A percentile compares a stretch with the other conserved stretches of the same genome.
These are phyloP conservation scores for Upupa epops DNA, from an alignment of 2,113 vertebrate species.

Conservation along the genomic window DNA sequence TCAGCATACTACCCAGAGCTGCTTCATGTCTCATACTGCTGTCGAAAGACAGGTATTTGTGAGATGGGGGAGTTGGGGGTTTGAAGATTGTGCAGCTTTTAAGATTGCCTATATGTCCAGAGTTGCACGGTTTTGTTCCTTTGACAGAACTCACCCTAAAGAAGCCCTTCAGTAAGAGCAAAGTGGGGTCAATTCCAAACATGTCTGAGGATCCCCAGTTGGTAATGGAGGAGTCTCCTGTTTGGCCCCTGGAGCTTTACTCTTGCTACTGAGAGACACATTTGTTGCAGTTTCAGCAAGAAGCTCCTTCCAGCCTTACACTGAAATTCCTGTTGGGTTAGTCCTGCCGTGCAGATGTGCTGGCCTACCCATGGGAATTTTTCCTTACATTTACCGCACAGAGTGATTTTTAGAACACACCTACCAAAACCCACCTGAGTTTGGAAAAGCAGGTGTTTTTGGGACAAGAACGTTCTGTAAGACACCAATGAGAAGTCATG, in stretches of 20 bases:
- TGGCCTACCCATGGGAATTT: slow-evolving; percentile 17
- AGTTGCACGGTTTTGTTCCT: background rate
- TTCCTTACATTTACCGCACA: background rate
- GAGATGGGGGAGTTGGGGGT: background rate
- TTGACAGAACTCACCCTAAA: background rate
- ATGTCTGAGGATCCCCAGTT: background rate
- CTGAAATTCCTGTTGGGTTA: background rate
- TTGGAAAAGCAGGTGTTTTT: slow-evolving; percentile 52
- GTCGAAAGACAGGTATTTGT: slow-evolving; percentile 39
- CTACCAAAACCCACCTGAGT: slow-evolving; percentile 29
- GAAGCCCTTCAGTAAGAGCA: background rate
- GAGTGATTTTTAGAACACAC: slow-evolving; percentile 41
- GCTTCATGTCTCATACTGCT: slow-evolving; percentile 57
- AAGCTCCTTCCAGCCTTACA: slow-evolving; percentile 55
- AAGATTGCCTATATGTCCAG: background rate
- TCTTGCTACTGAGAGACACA: slow-evolving; percentile 9
- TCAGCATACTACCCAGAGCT: slow-evolving; percentile 59
- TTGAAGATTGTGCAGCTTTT: background rate
- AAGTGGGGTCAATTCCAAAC: background rate
- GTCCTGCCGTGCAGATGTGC: background rate
- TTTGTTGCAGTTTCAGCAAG: slow-evolving; percentile 40
- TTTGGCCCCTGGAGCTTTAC: background rate
- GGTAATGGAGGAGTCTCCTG: background rate
- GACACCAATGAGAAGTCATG: slow-evolving; percentile 32
- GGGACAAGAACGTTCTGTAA: slow-evolving; percentile 50